Conservation (phyloP, 2,888 invertebrate genomes). For the Alloplasta piceator region DNA sequence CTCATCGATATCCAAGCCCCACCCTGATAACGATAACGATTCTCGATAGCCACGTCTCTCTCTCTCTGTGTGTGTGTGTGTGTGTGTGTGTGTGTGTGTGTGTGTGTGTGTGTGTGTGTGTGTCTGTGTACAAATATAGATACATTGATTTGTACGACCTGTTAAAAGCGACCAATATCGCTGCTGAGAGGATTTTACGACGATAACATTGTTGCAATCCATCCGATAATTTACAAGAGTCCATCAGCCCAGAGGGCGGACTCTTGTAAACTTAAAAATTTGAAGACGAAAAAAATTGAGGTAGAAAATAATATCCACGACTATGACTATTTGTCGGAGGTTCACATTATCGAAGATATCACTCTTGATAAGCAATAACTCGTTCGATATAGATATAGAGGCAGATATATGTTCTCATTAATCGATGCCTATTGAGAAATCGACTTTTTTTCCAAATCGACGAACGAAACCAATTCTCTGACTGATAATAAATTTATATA, state of each 20-base stretch:
- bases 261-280: constrained; percentile 24
- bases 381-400: not conserved
- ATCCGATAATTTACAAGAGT: not conserved
- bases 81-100: too few species aligned
- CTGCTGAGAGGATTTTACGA: constrained; percentile 34
- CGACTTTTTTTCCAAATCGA: not conserved
- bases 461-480: not conserved
- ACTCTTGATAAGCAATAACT: constrained; percentile 10
- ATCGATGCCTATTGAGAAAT: constrained; percentile 2
- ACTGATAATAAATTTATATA: constrained; percentile 1
- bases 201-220: constrained; percentile 31
- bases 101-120: too few species aligned
- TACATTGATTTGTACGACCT: not conserved
- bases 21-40: constrained; percentile 80
- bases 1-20: constrained; percentile 82
- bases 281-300: not conserved
- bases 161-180: constrained; percentile 26
- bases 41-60: constrained; percentile 68
- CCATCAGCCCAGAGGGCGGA: constrained; percentile 10
- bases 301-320: constrained; percentile 14
- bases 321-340: constrained; percentile 7
- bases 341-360: constrained; percentile 10
- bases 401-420: constrained; percentile 3
- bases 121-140: too few species aligned
- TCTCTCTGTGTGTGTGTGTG: not conserved